A percentile compares a stretch with the other conserved stretches of the same genome.
These are phyloP conservation scores for Automeris io DNA, from an alignment of 2,888 invertebrate species.

Conservation along the genomic window DNA sequence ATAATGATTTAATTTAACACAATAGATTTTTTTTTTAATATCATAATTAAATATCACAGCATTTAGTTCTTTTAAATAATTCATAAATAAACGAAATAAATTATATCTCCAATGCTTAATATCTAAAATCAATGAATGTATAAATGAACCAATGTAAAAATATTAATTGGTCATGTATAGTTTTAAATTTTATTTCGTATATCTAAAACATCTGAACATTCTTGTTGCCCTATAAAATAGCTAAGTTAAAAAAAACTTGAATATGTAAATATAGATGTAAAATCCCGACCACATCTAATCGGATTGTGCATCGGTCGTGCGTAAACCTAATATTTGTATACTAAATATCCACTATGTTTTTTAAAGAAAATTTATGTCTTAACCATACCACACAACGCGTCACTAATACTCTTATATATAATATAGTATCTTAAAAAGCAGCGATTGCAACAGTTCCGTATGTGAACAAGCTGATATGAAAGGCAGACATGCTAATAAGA, in stretches of 20 bases:
- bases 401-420: constrained; percentile 7
- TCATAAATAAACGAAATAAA: too few relatives aligned
- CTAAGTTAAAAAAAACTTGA: not conserved
- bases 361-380: constrained; percentile 9
- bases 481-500: constrained; percentile 25
- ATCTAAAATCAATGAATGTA: too few relatives aligned
- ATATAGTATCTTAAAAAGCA: constrained; percentile 10
- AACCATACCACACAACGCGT: constrained; percentile 9
- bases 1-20: too few relatives aligned
- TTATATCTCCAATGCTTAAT: too few relatives aligned
- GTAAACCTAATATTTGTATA: constrained; percentile 5
- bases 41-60: too few relatives aligned
- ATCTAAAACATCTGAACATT: not conserved
- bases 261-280: not conserved
- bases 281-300: not conserved
- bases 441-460: constrained; percentile 16
- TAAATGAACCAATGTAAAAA: too few relatives aligned
- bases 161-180: not conserved
- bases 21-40: too few relatives aligned
- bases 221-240: not conserved
- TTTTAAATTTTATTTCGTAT: not conserved
- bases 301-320: not conserved
- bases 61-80: too few relatives aligned
- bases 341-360: constrained; percentile 4
- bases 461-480: constrained; percentile 22